phyloP scores from a whole-genome alignment of 92 coral and sea anemone species.

The Meandrina meandrites region DNA sequence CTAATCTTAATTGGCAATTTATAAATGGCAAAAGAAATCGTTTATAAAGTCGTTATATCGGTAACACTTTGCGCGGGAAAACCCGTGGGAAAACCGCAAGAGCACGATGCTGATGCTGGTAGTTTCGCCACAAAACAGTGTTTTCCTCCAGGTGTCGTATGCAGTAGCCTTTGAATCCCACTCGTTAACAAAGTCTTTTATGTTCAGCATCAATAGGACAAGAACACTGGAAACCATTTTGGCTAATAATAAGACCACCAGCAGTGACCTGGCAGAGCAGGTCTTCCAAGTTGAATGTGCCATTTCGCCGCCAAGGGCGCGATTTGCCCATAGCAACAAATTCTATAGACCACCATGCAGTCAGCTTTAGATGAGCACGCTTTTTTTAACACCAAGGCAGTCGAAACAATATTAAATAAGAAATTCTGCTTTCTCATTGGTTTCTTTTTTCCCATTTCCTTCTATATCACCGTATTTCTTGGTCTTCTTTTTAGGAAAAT shows the following conservation, averaged over 20 bases:
- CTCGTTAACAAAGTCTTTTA: slow-evolving; percentile 4
- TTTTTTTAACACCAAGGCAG: background rate
- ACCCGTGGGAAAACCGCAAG: slow-evolving; percentile 44
- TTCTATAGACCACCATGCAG: slow-evolving; percentile 25
- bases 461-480: background rate
- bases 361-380: slow-evolving; percentile 4
- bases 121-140: background rate
- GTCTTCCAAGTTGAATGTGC: background rate
- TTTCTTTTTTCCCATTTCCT: too few species aligned
- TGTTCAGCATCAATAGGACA: background rate
- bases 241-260: slow-evolving; percentile 6
- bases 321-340: background rate
- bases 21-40: slow-evolving; percentile 1
- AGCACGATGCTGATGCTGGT: slow-evolving; percentile 15
- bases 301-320: background rate
- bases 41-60: slow-evolving; percentile 16
- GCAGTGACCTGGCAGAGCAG: background rate
- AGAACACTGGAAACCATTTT: background rate
- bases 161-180: background rate
- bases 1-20: slow-evolving; percentile 35
- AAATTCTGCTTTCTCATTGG: background rate
- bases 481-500: background rate
- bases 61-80: slow-evolving; percentile 17
- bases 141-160: background rate
- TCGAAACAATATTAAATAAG: background rate